Base-by-base conservation (phyloP, 2,113 vertebrate genomes). In the Synodontis membranacea region DNA sequence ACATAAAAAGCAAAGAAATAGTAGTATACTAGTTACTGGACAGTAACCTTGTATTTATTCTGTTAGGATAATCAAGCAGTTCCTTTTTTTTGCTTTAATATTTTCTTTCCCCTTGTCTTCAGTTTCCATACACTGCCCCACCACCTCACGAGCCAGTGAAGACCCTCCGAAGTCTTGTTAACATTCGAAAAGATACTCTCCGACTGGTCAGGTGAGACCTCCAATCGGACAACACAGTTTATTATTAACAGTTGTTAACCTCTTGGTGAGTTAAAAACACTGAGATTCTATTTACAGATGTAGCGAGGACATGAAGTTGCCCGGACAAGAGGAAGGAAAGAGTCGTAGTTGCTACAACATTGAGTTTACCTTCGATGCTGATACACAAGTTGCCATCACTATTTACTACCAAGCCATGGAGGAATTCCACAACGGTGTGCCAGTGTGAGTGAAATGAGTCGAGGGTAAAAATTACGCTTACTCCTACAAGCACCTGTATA, bases 81-180 rank as follows among this genome's bases (percentile, higher is more conserved):
- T n/a, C 23, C 23, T 58, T 10, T 75, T 10, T 75, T 75, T 17
- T 14, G 17, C 48, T 78, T 25, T 1, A 64, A 64, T 60, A 46
- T 88, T 52, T 79, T 64, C 7, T 48, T 50, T 82, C n/a, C 34
- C n/a, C 46, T 54, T 79, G 85, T 91, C 83, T 90, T 88, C 91
- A 99, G 98, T 99, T 99, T 91, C 98, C 98, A 9, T 99, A 99
- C 0, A 96, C 97, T n/a, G 96, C 98, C 72, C 97, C 97, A 74
- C 97, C 97, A 76, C 97, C 98, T 93, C 97, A 99, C 85, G 98
- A 99, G 90, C 98, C 98, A 0, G 98, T 99, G 85, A 99, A 98
- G 94, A 99, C 97, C 0, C 93, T 99, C 89, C 95, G 98, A 91
- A 99, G 98, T 89, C 95, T 99, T 88, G 96, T 99, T 93, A 99